A percentile compares a stretch with the other conserved stretches of the same genome.
These are phyloP conservation scores for Thamnophis elegans DNA, from an alignment of 2,797 vertebrate species.

Conservation along the genomic window DNA sequence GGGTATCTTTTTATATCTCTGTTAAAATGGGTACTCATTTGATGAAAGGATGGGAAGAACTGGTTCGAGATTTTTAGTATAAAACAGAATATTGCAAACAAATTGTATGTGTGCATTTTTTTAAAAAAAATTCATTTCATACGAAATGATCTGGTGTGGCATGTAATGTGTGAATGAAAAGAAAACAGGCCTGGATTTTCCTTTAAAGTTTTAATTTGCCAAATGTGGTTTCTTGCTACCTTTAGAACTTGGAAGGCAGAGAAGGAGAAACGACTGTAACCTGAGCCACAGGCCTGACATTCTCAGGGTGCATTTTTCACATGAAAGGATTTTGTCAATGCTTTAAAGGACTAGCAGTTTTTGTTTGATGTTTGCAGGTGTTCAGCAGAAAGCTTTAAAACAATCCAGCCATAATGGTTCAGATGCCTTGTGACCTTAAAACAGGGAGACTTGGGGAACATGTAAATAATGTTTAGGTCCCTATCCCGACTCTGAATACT, in stretches of 20 bases:
- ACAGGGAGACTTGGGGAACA: constrained; percentile 51
- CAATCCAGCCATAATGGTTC: constrained; percentile 78
- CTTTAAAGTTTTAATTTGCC: constrained; percentile 68
- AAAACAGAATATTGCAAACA: not conserved
- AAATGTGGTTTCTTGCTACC: constrained; percentile 69
- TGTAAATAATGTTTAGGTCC: constrained; percentile 55
- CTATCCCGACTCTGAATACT: constrained; percentile 43
- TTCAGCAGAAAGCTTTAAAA: constrained; percentile 85
- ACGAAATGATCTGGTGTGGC: constrained; percentile 54
- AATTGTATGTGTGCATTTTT: constrained; percentile 19
- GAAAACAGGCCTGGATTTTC: constrained; percentile 55
- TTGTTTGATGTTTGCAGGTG: constrained; percentile 90
- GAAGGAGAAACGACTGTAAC: constrained; percentile 84
- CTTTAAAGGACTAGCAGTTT: constrained; percentile 75
- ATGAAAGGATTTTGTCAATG: constrained; percentile 90
- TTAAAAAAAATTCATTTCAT: constrained; percentile 45
- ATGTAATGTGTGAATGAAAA: constrained; percentile 56
- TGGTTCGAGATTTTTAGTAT: constrained; percentile 39
- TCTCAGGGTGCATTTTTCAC: constrained; percentile 85
- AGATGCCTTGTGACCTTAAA: constrained; percentile 62
- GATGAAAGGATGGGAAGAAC: constrained; percentile 29
- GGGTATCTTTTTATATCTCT: constrained; percentile 40
- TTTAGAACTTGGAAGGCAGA: constrained; percentile 62
- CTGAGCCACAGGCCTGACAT: constrained; percentile 79
- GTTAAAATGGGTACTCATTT: constrained; percentile 16